Conservation (phyloP, 64 coral and sea anemone genomes). For the Montipora efflorescens region DNA sequence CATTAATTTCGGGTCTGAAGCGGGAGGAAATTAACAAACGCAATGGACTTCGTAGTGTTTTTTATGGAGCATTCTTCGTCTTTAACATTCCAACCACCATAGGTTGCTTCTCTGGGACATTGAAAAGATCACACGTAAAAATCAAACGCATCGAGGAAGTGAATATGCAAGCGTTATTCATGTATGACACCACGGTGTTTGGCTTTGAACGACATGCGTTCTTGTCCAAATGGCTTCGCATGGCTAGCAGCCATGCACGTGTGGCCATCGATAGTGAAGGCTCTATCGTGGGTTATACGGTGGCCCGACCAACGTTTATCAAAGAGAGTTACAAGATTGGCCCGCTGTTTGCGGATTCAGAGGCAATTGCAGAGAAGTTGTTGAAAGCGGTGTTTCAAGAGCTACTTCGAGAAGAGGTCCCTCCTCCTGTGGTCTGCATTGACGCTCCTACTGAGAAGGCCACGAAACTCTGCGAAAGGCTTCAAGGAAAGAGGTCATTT, state of each 20-base stretch:
- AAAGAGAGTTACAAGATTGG: not conserved
- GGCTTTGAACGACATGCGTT: constrained; percentile 39
- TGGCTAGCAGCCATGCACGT: constrained; percentile 1
- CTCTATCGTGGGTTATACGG: constrained; percentile 30
- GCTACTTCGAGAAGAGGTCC: not conserved
- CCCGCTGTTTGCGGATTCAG: constrained; percentile 16
- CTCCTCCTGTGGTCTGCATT: not conserved
- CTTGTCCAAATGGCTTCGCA: constrained; percentile 19
- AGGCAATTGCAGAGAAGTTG: constrained; percentile 22
- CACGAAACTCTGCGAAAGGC: not conserved
- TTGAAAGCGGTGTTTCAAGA: constrained; percentile 41
- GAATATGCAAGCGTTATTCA: not conserved
- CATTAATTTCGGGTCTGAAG: not conserved
- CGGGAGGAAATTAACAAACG: not conserved
- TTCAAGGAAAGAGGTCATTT: not conserved
- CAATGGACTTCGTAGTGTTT: not conserved
- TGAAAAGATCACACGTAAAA: not conserved
- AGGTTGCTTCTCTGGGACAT: not conserved
- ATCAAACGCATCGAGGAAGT: not conserved
- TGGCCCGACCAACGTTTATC: constrained; percentile 6
- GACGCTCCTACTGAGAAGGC: not conserved
- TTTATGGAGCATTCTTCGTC: not conserved
- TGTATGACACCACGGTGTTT: constrained; percentile 43
- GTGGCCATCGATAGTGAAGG: constrained; percentile 21
- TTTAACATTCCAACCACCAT: not conserved